These are phyloP conservation scores for Podarcis raffonei DNA, from an alignment of 2,113 vertebrate genomes.

Conservation along the genomic window DNA sequence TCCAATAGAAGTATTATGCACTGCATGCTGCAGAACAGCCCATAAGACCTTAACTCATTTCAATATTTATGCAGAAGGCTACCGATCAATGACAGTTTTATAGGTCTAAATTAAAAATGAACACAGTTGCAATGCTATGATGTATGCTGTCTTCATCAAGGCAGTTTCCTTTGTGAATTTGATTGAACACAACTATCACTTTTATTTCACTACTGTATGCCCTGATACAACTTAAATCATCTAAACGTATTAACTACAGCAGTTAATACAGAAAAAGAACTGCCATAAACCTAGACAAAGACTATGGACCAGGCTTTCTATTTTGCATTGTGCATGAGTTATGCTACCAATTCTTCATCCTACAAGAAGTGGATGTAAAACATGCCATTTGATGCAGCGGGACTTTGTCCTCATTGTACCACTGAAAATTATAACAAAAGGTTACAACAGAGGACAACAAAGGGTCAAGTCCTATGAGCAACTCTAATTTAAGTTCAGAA, in stretches of 20 bases:
- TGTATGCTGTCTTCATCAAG: slow-evolving; percentile 38
- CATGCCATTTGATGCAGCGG: not conserved
- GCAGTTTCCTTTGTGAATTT: slow-evolving; percentile 28
- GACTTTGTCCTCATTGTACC: not conserved
- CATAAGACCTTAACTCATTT: slow-evolving; percentile 15
- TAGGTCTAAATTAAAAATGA: slow-evolving; percentile 43
- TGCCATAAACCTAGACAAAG: slow-evolving; percentile 19
- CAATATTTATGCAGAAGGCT: slow-evolving; percentile 25
- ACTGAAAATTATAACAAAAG: slow-evolving; percentile 18
- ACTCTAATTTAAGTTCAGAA: not conserved
- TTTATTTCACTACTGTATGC: slow-evolving; percentile 1
- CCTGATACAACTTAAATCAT: slow-evolving; percentile 13
- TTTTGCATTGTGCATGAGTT: slow-evolving; percentile 9
- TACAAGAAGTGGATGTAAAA: not conserved
- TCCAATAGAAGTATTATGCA: slow-evolving; percentile 6
- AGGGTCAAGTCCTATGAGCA: not conserved
- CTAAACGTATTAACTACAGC: slow-evolving; percentile 16
- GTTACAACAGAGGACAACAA: not conserved
- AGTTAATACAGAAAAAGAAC: slow-evolving; percentile 33
- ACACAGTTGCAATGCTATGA: slow-evolving; percentile 8
- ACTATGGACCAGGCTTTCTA: not conserved
- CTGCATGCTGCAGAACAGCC: not conserved
- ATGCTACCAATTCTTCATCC: not conserved
- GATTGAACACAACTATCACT: slow-evolving; percentile 28
- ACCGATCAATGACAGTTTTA: slow-evolving; percentile 34